These are phyloP conservation scores for Electrophaes corylata DNA, from an alignment of 2,888 invertebrate species.

Conservation along the genomic window DNA sequence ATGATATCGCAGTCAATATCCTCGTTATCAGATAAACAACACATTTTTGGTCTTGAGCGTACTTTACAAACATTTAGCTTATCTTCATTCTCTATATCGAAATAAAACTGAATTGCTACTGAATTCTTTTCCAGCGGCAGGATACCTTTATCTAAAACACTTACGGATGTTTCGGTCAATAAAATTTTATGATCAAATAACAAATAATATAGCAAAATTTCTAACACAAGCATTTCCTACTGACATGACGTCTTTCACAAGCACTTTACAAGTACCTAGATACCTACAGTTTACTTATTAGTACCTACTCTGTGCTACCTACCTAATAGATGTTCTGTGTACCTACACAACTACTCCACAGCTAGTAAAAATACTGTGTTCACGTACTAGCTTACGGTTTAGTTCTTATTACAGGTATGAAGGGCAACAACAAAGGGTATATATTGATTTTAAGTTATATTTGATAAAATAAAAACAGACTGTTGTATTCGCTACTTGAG, in stretches of 20 bases:
- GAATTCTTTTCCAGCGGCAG: slow-evolving; percentile 58
- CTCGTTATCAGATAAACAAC: slow-evolving; percentile 54
- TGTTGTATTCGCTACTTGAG: too few relatives aligned
- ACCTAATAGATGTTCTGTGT: too few relatives aligned
- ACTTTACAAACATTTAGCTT: slow-evolving; percentile 48
- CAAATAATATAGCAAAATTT: slow-evolving; percentile 10
- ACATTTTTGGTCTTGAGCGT: slow-evolving; percentile 50
- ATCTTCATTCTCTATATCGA: slow-evolving; percentile 62
- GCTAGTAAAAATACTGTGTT: too few relatives aligned
- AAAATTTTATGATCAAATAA: slow-evolving; percentile 8
- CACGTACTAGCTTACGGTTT: too few relatives aligned
- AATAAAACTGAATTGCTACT: slow-evolving; percentile 63
- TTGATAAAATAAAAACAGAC: too few relatives aligned
- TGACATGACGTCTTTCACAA: neutral
- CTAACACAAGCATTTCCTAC: slow-evolving; percentile 11
- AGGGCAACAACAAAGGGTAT: too few relatives aligned
- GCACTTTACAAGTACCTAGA: too few relatives aligned
- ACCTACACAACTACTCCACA: too few relatives aligned
- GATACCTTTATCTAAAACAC: slow-evolving; percentile 63
- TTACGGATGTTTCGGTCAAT: slow-evolving; percentile 38
- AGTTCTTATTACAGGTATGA: too few relatives aligned
- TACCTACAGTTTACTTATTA: too few relatives aligned
- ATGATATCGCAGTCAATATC: slow-evolving; percentile 54
- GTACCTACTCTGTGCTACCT: too few relatives aligned
- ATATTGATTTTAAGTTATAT: too few relatives aligned